A percentile compares a stretch with the other conserved stretches of the same genome.
phyloP scores from a whole-genome alignment of 2,888 invertebrate genomes.

The Caenorhabditis drosophilae region DNA sequence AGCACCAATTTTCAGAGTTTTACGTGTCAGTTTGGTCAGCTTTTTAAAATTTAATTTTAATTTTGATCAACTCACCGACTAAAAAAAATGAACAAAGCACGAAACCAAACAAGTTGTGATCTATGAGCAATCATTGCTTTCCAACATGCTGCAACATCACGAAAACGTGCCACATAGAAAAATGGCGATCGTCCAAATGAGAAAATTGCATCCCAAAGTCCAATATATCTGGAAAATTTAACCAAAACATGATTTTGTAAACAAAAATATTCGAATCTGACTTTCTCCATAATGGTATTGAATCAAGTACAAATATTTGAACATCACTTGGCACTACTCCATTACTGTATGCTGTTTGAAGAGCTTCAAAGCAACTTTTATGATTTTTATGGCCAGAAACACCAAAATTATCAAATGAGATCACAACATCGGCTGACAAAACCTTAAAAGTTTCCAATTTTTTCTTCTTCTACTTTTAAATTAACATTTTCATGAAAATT shows the following conservation, averaged over 20 bases:
- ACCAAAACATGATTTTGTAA: neutral
- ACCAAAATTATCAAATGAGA: slow-evolving; percentile 92
- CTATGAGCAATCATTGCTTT: slow-evolving; percentile 72
- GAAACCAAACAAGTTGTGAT: slow-evolving; percentile 94
- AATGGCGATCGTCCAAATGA: slow-evolving; percentile 60
- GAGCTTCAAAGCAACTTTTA: slow-evolving; percentile 54
- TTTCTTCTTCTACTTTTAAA: neutral
- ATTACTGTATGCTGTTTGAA: slow-evolving; percentile 53
- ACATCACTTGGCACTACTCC: slow-evolving; percentile 54
- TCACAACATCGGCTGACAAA: slow-evolving; percentile 72
- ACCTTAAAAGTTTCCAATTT: slow-evolving; percentile 22
- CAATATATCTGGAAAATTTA: slow-evolving; percentile 44
- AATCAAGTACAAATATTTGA: slow-evolving; percentile 65
- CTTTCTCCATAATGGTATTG: slow-evolving; percentile 69
- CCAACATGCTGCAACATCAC: slow-evolving; percentile 48
- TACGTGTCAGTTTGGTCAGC: too few relatives aligned
- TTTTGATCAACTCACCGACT: slow-evolving; percentile 47
- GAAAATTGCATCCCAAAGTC: slow-evolving; percentile 69
- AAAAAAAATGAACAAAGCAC: slow-evolving; percentile 80
- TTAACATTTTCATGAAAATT: neutral
- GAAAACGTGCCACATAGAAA: slow-evolving; percentile 63
- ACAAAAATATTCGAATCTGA: slow-evolving; percentile 11
- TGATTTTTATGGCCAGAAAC: slow-evolving; percentile 93
- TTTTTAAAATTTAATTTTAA: slow-evolving; percentile 1
- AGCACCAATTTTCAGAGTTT: too few relatives aligned